These are phyloP conservation scores for Telmatherina bonti DNA, from an alignment of 2,797 vertebrate genomes.

Conservation along the genomic window DNA sequence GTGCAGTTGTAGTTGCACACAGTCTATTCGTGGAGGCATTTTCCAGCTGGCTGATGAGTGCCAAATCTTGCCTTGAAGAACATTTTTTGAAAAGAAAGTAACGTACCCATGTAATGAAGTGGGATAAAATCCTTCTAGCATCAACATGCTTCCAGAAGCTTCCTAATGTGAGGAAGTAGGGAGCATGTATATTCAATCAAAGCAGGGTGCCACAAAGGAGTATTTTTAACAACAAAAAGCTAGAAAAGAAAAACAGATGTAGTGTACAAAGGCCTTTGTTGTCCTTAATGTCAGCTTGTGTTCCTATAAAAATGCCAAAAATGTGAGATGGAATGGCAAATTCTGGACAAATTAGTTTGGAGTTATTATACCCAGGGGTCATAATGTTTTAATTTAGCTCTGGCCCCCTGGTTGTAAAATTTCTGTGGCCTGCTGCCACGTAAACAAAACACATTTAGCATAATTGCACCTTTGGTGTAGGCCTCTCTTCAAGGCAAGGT, in stretches of 20 bases:
- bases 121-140: neutral
- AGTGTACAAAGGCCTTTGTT: constrained; percentile 48
- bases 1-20: neutral
- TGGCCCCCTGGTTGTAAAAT: constrained; percentile 63
- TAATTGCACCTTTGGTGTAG: constrained; percentile 83
- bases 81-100: neutral
- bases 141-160: neutral
- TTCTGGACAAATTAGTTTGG: constrained; percentile 58
- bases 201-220: constrained; percentile 19
- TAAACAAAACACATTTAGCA: constrained; percentile 83
- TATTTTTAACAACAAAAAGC: constrained; percentile 41
- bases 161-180: constrained; percentile 5
- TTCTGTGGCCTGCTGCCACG: constrained; percentile 57
- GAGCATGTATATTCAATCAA: constrained; percentile 9
- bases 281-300: constrained; percentile 47
- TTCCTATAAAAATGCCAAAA: constrained; percentile 48
- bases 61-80: neutral
- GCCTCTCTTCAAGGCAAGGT: constrained; percentile 76
- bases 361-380: constrained; percentile 62
- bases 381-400: constrained; percentile 76
- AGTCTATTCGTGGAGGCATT: neutral
- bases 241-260: constrained; percentile 40
- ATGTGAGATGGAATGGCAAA: constrained; percentile 29
- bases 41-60: neutral
- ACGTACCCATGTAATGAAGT: neutral